Evolutionary conservation across 2,797 vertebrate genomes (phyloP).

Genomic region (Thamnophis elegans): DNA sequence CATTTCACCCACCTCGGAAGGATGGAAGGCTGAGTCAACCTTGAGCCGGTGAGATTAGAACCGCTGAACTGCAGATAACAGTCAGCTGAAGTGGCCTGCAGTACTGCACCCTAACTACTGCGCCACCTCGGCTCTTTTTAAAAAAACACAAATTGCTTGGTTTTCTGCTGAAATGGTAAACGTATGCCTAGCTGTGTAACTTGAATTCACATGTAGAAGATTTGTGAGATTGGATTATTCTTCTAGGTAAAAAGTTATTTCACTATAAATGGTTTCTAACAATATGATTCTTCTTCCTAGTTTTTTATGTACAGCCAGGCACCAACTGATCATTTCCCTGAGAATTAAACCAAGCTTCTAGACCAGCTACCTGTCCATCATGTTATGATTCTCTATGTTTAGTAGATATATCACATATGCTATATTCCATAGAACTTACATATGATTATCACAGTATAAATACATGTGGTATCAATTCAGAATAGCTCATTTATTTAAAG

Average conservation of each 20-base stretch:
- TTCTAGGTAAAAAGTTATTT: not conserved
- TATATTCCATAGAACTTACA: slow-evolving; percentile 21
- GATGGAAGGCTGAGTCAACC: too few relatives aligned
- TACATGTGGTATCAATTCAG: not conserved
- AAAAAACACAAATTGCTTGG: not conserved
- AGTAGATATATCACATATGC: slow-evolving; percentile 16
- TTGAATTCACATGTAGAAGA: not conserved
- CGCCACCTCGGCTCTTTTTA: too few relatives aligned
- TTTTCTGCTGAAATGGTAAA: not conserved
- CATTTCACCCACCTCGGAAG: too few relatives aligned
- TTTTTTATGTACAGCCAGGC: not conserved
- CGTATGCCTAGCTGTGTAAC: not conserved
- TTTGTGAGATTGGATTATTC: not conserved
- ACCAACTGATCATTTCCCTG: not conserved
- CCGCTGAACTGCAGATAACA: too few relatives aligned
- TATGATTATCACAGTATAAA: not conserved
- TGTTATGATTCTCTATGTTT: slow-evolving; percentile 21
- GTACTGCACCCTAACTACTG: too few relatives aligned
- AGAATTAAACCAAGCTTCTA: slow-evolving; percentile 16
- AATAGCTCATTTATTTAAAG: not conserved
- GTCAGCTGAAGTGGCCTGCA: too few relatives aligned
- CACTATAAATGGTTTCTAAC: not conserved
- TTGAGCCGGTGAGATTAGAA: too few relatives aligned
- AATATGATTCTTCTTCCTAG: not conserved
- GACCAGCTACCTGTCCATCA: slow-evolving; percentile 41